Conservation (phyloP, 2,888 invertebrate genomes). For the Coelinius sp. region DNA sequence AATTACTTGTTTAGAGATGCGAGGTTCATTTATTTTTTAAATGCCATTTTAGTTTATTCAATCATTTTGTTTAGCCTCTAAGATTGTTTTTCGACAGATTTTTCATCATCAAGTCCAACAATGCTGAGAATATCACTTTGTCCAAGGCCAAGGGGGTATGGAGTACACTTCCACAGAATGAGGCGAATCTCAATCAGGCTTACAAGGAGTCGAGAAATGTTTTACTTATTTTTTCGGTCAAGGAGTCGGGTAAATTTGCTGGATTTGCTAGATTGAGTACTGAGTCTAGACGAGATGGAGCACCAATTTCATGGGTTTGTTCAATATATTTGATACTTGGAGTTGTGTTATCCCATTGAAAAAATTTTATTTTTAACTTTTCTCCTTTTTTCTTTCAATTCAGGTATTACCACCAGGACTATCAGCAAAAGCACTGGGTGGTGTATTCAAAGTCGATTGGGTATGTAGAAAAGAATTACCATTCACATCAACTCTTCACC, state of each 20-base stretch:
- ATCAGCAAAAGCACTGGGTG: slow-evolving; percentile 92
- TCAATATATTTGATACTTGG: neutral
- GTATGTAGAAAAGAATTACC: slow-evolving; percentile 94
- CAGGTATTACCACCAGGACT: slow-evolving; percentile 88
- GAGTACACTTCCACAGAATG: slow-evolving; percentile 98
- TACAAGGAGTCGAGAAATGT: slow-evolving; percentile 95
- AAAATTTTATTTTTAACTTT: neutral
- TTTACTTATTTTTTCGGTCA: slow-evolving; percentile 95
- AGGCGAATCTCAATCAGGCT: slow-evolving; percentile 95
- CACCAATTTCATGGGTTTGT: slow-evolving; percentile 89
- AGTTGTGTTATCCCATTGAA: neutral
- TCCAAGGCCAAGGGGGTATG: slow-evolving; percentile 97
- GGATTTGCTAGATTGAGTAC: slow-evolving; percentile 93
- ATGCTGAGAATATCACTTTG: slow-evolving; percentile 94
- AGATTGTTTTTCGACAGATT: slow-evolving; percentile 73
- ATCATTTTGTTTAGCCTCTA: neutral
- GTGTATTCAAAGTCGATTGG: slow-evolving; percentile 98
- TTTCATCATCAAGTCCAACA: slow-evolving; percentile 98
- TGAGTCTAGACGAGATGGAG: slow-evolving; percentile 91
- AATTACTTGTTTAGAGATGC: slow-evolving; percentile 96
- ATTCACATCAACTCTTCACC: slow-evolving; percentile 91
- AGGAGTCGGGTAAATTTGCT: slow-evolving; percentile 96
- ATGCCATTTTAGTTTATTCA: slow-evolving; percentile 1
- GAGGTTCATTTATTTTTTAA: slow-evolving; percentile 64
- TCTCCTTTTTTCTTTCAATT: neutral